Conservation (phyloP, 2,888 invertebrate species). For the Pammene fasciana region DNA sequence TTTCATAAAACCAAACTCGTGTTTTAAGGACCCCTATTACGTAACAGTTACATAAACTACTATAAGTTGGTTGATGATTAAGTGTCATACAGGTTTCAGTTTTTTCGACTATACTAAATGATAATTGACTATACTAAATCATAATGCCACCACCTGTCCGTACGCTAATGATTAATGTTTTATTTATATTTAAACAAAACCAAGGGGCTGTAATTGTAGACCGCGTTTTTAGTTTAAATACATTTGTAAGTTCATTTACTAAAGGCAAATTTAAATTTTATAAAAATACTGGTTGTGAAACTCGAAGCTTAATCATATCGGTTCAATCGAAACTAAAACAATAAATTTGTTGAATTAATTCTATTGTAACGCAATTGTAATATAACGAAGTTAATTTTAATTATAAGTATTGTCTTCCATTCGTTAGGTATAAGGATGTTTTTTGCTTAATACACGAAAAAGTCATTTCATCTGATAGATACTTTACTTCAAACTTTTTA, state of each 20-base stretch:
- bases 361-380: slow-evolving; percentile 35
- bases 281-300: slow-evolving; percentile 37
- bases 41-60: too few relatives aligned
- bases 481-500: background rate
- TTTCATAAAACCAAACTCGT: too few relatives aligned
- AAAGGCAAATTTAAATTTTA: slow-evolving; percentile 2
- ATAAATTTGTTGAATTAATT: slow-evolving; percentile 41
- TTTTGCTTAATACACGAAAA: slow-evolving; percentile 3
- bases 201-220: background rate
- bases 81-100: too few relatives aligned
- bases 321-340: slow-evolving; percentile 39
- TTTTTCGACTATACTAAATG: too few relatives aligned
- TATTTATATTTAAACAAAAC: background rate
- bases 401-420: slow-evolving; percentile 42
- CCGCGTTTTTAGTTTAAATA: background rate
- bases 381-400: slow-evolving; percentile 40
- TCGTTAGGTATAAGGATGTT: slow-evolving; percentile 34
- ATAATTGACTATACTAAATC: too few relatives aligned
- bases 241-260: background rate
- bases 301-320: slow-evolving; percentile 36
- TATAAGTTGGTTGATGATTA: too few relatives aligned
- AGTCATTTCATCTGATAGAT: background rate
- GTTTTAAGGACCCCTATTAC: too few relatives aligned
- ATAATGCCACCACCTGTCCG: too few relatives aligned
- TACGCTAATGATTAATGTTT: too few relatives aligned